Evolutionary conservation across 2,797 vertebrate genomes (phyloP), one percentile per base, ranked within the genome.

Genomic region (Sebastes cheni): DNA sequence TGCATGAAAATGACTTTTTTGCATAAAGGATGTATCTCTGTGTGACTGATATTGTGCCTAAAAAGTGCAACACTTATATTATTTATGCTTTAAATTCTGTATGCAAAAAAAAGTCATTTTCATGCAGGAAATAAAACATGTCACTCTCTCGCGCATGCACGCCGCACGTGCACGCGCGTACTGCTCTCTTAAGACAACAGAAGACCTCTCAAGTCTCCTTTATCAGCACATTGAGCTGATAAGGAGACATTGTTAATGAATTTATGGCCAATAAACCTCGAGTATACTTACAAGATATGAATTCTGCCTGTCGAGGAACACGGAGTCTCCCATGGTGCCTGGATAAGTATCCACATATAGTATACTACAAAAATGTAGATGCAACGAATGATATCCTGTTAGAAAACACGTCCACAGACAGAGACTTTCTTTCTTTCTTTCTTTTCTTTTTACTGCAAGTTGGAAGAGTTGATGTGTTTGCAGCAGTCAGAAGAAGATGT

Each of bases 281-380:
- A 65, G 65, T 80, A 39, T 39, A 96, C 95, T 96, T 91, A 96
- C 95, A 75, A 95, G 94, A 81, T 95, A 95, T 18, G 92, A 92
- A 89, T 95, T 95, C 6, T 94, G 95, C 91, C 95, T 95, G 89
- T 96, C 95, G 86, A 95, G 89, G 87, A 96, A 96, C 81, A 96
- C 95, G 34, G 95, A 94, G 93, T 96, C 95, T 88, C 94, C 95
- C 95, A 96, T 96, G 75, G 84, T 86, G 20, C 76, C 29, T 39
- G 34, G 36, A 75, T 70, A 76, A 88, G 70, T 78, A 89, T 95
- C 94, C 95, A 92, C 94, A 95, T 94, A 91, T 79, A 94, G 89
- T 60, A 88, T 83, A 88, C n/a, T 39, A 14, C n/a, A 72, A 30
- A 67, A 75, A 61, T 62, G 30, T 2, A 81, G 22, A 60, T n/a